phyloP scores from a whole-genome alignment of 2,888 invertebrate species.

The Mesorhabditis belari region DNA sequence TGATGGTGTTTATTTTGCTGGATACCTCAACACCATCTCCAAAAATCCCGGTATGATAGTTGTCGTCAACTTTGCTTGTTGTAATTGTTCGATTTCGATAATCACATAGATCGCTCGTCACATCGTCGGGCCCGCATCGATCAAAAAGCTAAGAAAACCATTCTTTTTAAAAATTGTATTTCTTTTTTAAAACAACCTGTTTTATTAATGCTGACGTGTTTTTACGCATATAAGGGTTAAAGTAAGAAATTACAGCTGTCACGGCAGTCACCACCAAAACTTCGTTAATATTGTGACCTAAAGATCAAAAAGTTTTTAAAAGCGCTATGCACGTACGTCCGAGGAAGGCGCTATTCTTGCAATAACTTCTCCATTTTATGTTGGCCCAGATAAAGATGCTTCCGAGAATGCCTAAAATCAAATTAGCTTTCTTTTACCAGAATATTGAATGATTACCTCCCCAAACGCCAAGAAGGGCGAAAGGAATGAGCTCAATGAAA shows the following conservation, averaged over 20 bases:
- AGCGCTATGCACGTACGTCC: conserved; percentile 54
- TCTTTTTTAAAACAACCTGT: conserved; percentile 21
- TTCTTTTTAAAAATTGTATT: not conserved
- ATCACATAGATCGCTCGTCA: conserved; percentile 48
- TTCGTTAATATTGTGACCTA: conserved; percentile 88
- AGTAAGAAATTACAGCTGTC: conserved; percentile 86
- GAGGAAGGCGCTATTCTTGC: conserved; percentile 39
- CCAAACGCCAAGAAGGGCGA: conserved; percentile 84
- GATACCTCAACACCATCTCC: conserved; percentile 33
- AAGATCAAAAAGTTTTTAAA: not conserved
- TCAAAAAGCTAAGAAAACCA: conserved; percentile 71
- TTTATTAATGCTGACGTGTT: conserved; percentile 63
- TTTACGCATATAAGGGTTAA: conserved; percentile 94
- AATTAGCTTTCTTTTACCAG: too few relatives aligned
- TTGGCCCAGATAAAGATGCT: conserved; percentile 94
- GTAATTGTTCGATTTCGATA: conserved; percentile 39
- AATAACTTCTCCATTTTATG: conserved; percentile 62
- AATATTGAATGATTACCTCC: too few relatives aligned
- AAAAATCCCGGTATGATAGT: conserved; percentile 40
- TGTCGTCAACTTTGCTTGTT: conserved; percentile 39
- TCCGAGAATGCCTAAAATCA: conserved; percentile 82
- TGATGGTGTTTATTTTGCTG: not conserved
- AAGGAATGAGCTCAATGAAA: conserved; percentile 93
- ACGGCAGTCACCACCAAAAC: conserved; percentile 80
- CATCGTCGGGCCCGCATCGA: conserved; percentile 77